Percentiles rank a stretch among this genome's conserved stretches.
Evolutionary conservation across 2,113 vertebrate species (phyloP).

Genomic region (Aix galericulata): DNA sequence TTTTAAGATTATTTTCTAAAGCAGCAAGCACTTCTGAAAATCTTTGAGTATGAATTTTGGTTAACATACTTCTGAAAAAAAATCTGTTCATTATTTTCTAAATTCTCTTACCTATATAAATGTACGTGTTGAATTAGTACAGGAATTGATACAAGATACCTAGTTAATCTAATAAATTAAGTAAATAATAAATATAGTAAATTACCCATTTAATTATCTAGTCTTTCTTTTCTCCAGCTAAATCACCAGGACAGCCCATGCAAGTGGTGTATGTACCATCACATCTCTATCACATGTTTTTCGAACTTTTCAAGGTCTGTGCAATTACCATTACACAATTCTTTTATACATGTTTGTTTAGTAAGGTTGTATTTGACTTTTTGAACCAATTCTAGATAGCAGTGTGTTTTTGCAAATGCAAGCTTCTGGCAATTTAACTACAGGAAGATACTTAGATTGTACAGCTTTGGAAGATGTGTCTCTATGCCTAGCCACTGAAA

Average conservation of each 20-base stretch:
- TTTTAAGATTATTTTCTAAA: background rate
- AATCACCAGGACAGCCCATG: constrained; percentile 85
- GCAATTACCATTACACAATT: constrained; percentile 34
- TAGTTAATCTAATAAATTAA: background rate
- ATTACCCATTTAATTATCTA: constrained; percentile 43
- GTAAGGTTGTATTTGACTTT: background rate
- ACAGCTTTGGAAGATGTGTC: background rate
- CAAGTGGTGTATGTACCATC: constrained; percentile 96
- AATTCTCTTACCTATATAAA: background rate
- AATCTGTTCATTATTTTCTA: background rate
- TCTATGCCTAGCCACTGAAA: background rate
- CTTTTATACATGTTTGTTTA: constrained; percentile 28
- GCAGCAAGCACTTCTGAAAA: background rate
- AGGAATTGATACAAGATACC: background rate
- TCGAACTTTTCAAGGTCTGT: constrained; percentile 98
- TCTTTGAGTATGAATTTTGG: background rate
- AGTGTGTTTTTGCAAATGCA: background rate
- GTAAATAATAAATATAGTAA: too few species aligned
- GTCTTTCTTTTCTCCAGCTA: constrained; percentile 79
- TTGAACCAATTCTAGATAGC: background rate
- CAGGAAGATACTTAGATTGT: background rate
- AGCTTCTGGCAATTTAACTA: background rate
- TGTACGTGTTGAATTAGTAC: background rate
- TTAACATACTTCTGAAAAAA: background rate
- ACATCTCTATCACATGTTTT: constrained; percentile 98